Percentiles rank a stretch among this genome's conserved stretches.
Conservation (phyloP, 2,888 invertebrate genomes). For the Drosophila anceps region DNA sequence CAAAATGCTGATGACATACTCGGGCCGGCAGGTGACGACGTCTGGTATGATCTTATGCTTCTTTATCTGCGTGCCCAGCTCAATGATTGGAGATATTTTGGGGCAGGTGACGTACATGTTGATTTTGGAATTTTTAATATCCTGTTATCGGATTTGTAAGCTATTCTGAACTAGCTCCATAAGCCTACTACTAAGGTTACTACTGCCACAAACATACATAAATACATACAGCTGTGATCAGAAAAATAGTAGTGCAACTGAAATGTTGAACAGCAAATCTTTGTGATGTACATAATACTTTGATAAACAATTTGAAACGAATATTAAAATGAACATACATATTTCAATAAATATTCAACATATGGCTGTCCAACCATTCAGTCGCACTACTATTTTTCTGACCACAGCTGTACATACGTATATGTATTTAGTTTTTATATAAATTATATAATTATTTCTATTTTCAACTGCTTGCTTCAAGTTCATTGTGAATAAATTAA, state of each 20-base stretch:
- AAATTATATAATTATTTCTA: neutral
- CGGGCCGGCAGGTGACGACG: conserved; percentile 51
- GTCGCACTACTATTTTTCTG: too few species aligned
- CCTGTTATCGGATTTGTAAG: neutral
- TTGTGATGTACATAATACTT: too few species aligned
- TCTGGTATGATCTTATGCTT: conserved; percentile 51
- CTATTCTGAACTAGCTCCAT: neutral
- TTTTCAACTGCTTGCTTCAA: neutral
- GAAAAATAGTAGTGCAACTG: too few species aligned
- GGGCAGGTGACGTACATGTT: conserved; percentile 53
- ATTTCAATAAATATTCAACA: too few species aligned
- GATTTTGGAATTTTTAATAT: conserved; percentile 18
- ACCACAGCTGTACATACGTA: too few species aligned
- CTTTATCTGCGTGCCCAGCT: conserved; percentile 32
- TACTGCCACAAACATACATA: too few species aligned
- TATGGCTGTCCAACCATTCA: too few species aligned
- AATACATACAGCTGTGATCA: neutral
- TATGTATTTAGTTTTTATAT: too few species aligned
- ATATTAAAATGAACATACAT: too few species aligned
- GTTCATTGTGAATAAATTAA: neutral
- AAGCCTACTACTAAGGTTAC: neutral
- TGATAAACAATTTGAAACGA: too few species aligned
- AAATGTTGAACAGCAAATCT: too few species aligned
- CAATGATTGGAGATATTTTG: neutral
- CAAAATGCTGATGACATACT: conserved; percentile 30